These are phyloP conservation scores for Synergus laeviventris DNA, from an alignment of 2,888 invertebrate genomes.

Conservation along the genomic window DNA sequence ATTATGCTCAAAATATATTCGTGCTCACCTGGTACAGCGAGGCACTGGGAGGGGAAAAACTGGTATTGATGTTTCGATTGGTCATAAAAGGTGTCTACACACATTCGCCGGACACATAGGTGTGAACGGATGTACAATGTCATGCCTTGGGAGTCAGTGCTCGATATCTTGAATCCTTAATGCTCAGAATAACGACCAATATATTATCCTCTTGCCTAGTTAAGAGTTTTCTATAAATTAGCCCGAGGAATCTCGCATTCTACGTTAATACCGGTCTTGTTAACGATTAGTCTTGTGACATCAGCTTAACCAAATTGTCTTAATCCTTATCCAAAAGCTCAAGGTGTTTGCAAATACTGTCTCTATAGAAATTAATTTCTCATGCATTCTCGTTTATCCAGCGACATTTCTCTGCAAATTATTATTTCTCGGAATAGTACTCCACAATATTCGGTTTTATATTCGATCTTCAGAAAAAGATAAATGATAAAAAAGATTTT, in stretches of 20 bases:
- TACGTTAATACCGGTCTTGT: conserved; percentile 36
- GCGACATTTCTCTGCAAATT: background rate
- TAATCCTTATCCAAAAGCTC: conserved; percentile 32
- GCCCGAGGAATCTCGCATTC: conserved; percentile 28
- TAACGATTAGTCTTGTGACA: conserved; percentile 37
- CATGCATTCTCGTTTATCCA: background rate
- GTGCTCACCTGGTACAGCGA: conserved; percentile 37
- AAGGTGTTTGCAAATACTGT: background rate
- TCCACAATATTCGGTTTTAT: background rate
- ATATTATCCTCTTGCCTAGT: conserved; percentile 37
- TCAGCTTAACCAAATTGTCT: conserved; percentile 18
- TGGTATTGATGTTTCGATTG: conserved; percentile 40
- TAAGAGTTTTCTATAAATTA: conserved; percentile 40
- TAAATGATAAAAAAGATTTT: background rate
- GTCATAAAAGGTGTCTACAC: conserved; percentile 32
- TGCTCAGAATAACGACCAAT: conserved; percentile 35
- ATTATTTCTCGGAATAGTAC: background rate
- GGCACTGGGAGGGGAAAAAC: conserved; percentile 17
- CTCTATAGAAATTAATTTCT: conserved; percentile 16
- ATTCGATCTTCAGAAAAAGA: background rate
- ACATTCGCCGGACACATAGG: conserved; percentile 1
- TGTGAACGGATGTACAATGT: conserved; percentile 39
- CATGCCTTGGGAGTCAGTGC: conserved; percentile 27
- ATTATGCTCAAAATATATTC: conserved; percentile 29
- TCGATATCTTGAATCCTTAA: conserved; percentile 39